Evolutionary conservation across 2,888 invertebrate species (phyloP).

Genomic region (Leptogaster cylindrica): DNA sequence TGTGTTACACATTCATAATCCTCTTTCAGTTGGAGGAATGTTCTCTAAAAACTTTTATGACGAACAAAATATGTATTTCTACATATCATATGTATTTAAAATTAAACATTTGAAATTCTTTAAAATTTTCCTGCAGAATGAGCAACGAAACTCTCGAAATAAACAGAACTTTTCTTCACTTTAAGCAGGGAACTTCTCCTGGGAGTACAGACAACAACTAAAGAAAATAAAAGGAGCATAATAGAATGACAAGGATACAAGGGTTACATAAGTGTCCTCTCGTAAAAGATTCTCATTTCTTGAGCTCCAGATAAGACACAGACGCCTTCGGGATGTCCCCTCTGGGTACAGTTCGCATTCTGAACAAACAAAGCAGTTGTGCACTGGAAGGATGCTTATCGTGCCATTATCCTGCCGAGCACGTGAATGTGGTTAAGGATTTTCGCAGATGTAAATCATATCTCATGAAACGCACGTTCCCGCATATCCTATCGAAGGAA

Average conservation of each 20-base stretch:
- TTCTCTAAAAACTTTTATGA: too few species aligned
- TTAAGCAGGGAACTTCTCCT: not conserved
- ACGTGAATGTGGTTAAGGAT: constrained; percentile 28
- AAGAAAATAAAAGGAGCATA: constrained; percentile 11
- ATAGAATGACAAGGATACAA: constrained; percentile 16
- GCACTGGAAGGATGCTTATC: constrained; percentile 15
- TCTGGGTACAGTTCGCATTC: too few species aligned
- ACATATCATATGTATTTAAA: too few species aligned
- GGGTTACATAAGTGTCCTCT: constrained; percentile 18
- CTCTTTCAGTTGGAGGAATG: too few species aligned
- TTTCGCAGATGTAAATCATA: too few species aligned
- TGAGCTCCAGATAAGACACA: not conserved
- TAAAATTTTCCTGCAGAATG: not conserved
- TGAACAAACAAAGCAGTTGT: constrained; percentile 8
- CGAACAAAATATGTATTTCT: too few species aligned
- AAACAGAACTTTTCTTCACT: not conserved
- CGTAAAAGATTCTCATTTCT: constrained; percentile 19
- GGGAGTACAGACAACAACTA: not conserved
- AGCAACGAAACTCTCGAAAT: not conserved
- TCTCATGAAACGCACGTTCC: too few species aligned
- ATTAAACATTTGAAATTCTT: too few species aligned
- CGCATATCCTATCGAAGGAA: too few species aligned
- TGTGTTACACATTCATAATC: too few species aligned
- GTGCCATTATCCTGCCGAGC: not conserved
- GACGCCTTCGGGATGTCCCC: too few species aligned